Base-by-base conservation (phyloP, 1,140 invertebrate genomes). In the Penaeus vannamei region DNA sequence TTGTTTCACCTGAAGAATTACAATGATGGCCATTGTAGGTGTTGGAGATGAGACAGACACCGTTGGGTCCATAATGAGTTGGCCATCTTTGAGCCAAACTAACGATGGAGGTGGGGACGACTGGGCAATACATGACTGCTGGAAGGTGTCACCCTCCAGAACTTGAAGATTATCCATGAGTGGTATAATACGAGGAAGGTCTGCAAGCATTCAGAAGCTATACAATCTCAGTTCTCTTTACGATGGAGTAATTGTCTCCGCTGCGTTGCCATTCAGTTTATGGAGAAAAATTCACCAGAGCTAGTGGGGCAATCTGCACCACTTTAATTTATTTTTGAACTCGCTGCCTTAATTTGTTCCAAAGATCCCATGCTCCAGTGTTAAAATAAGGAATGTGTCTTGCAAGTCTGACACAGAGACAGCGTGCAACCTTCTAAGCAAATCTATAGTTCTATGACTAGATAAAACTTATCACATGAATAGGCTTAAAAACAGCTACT, bases 61-160 rank as follows among this genome's bases (percentile, higher is more conserved):
- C 42, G 88, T 84, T n/a, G 81, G 85, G 53, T 86, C 87, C 87
- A 66, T 86, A 12, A 90, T 64, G 69, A 90, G 89, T 8, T 87
- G 59, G 22, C 88, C 90, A 60, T 91, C 90, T 86, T 84, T 90
- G 69, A 86, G 80, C 90, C 90, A 91, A 7, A 53, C 59, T 36
- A 91, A 64, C 60, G 84, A 80, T 36, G 90, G 90, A 32, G 88
- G 76, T n/a, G 90, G 90, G 53, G 85, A 89, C 19, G 90, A 85
- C 61, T 89, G 89, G 46, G 90, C 88, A 66, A 91, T 91, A 85
- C 90, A 91, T 60, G 87, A 90, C 82, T 91, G 90, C 82, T 91
- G 90, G 77, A 91, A 91, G 26, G 87, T 86, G 42, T 91, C 90
- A 46, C 88, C 90, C 69, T 91, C 88, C 81, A 89, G 83, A 66